These are phyloP conservation scores for Drosophila ezoana DNA, from an alignment of 2,888 invertebrate species.

Conservation along the genomic window DNA sequence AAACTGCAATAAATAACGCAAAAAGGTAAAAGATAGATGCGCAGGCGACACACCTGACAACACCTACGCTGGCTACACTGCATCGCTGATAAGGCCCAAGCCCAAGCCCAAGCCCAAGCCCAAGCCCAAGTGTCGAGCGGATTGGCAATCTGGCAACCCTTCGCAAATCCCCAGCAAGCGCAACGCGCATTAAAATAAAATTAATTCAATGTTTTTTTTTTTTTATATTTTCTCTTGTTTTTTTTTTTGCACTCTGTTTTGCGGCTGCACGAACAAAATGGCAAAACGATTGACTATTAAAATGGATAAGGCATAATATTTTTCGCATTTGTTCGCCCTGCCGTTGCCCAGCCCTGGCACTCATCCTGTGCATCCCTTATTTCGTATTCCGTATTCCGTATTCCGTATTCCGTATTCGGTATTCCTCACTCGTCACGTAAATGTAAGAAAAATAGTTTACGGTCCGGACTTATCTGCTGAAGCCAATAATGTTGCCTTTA, in stretches of 20 bases:
- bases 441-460: constrained; percentile 78
- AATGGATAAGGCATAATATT: constrained; percentile 80
- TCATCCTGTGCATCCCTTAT: neutral
- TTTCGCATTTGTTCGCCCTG: constrained; percentile 70
- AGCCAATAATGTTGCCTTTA: constrained; percentile 74
- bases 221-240: constrained; percentile 3
- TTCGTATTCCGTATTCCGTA: no score
- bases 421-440: constrained; percentile 62
- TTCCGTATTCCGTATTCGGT: no score
- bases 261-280: constrained; percentile 54
- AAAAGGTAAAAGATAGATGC: constrained; percentile 54
- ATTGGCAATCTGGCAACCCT: constrained; percentile 66
- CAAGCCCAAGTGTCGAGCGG: constrained; percentile 51
- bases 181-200: constrained; percentile 79
- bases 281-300: constrained; percentile 82
- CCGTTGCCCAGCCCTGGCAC: neutral
- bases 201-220: constrained; percentile 56
- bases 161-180: constrained; percentile 68
- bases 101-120: constrained; percentile 8
- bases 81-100: constrained; percentile 63
- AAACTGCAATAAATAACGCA: constrained; percentile 78
- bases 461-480: constrained; percentile 63
- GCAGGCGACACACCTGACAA: constrained; percentile 70
- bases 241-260: constrained; percentile 6
- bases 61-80: constrained; percentile 44